Percentiles rank a stretch among this genome's conserved stretches.
These are phyloP conservation scores for Pterostichus madidus DNA, from an alignment of 2,888 invertebrate species.

Conservation along the genomic window DNA sequence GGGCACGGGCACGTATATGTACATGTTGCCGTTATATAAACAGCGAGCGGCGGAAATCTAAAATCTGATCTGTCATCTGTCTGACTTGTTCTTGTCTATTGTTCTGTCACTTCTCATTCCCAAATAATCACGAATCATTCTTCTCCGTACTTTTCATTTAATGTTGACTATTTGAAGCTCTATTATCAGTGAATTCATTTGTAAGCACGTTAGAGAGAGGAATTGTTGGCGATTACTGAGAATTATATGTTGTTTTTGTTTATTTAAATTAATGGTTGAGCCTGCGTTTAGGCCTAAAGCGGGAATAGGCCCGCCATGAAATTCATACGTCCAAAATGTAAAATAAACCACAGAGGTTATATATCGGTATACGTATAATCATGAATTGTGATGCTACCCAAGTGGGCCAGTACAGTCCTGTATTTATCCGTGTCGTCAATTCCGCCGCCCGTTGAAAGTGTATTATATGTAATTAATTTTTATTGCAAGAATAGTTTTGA, in stretches of 20 bases:
- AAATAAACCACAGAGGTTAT: conserved; percentile 40
- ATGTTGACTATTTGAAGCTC: not conserved
- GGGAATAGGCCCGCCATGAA: conserved; percentile 40
- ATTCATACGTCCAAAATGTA: conserved; percentile 53
- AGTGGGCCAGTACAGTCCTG: conserved; percentile 15
- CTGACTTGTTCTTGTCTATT: conserved; percentile 26
- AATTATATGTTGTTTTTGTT: conserved; percentile 19
- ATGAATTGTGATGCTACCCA: conserved; percentile 38
- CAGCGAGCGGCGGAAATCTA: conserved; percentile 60
- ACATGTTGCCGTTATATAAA: conserved; percentile 30
- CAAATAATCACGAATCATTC: not conserved
- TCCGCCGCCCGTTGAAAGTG: conserved; percentile 61
- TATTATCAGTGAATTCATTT: not conserved
- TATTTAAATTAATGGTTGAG: conserved; percentile 12
- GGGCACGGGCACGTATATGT: conserved; percentile 42
- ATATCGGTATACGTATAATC: conserved; percentile 33
- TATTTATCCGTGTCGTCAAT: conserved; percentile 48
- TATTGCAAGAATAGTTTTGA: conserved; percentile 59
- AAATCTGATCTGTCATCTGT: conserved; percentile 6
- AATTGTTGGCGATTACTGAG: conserved; percentile 14
- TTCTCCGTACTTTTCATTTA: not conserved
- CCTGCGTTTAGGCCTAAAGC: conserved; percentile 56
- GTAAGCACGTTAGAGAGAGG: not conserved
- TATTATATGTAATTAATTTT: conserved; percentile 59
- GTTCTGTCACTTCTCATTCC: too few relatives aligned